Percentiles rank a stretch among this genome's conserved stretches.
Conservation (phyloP, 2,113 vertebrate species). For the Theropithecus gelada region DNA sequence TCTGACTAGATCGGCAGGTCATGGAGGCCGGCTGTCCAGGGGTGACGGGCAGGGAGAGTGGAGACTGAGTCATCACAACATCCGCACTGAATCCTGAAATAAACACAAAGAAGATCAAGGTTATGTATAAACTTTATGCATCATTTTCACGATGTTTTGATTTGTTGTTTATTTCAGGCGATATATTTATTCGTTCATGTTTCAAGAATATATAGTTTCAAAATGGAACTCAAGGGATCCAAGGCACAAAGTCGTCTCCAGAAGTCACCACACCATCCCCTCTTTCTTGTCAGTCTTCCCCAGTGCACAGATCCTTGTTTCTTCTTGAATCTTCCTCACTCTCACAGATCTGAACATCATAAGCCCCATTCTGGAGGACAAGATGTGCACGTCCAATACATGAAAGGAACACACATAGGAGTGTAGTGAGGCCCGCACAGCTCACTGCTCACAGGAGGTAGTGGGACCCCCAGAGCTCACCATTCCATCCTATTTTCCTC, state of each 20-base stretch:
- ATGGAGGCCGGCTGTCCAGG: too few species aligned
- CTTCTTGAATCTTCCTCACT: not conserved
- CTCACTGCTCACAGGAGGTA: not conserved
- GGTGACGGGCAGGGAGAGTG: too few species aligned
- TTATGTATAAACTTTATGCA: not conserved
- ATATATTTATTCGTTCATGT: not conserved
- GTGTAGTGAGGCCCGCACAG: not conserved
- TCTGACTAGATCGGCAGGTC: too few species aligned
- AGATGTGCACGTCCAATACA: not conserved
- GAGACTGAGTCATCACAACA: too few species aligned
- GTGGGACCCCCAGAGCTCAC: not conserved
- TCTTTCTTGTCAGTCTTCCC: too few species aligned
- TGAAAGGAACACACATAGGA: not conserved
- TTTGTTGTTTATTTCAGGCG: not conserved
- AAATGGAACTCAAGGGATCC: not conserved
- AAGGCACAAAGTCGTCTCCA: not conserved
- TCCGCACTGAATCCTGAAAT: not conserved
- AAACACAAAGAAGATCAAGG: not conserved
- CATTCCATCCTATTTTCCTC: not conserved
- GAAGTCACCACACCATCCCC: not conserved
- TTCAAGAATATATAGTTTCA: rapidly evolving
- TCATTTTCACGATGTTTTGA: rapidly evolving
- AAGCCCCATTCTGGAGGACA: not conserved
- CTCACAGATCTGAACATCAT: not conserved
- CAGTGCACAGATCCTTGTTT: too few species aligned